phyloP scores from a whole-genome alignment of 2,888 invertebrate genomes.

The Polydesmus complanatus region DNA sequence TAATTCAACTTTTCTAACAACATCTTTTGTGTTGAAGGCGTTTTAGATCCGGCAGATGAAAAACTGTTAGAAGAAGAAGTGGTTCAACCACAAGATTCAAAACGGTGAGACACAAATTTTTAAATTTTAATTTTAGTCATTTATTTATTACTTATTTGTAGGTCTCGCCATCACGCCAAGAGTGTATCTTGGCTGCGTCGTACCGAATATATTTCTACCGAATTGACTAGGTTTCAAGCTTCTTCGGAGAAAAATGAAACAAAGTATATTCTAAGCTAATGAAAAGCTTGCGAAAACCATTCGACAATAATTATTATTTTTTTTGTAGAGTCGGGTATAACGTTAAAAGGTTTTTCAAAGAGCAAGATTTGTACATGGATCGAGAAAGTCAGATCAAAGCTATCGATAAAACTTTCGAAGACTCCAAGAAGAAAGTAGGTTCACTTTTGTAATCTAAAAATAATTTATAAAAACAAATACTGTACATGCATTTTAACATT shows the following conservation, averaged over 20 bases:
- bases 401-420: slow-evolving; percentile 92
- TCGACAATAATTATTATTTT: slow-evolving; percentile 9
- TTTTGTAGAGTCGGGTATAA: slow-evolving; percentile 69
- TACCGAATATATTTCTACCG: slow-evolving; percentile 98
- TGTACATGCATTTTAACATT: not conserved
- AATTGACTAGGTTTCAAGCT: slow-evolving; percentile 93
- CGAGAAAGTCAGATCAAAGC: slow-evolving; percentile 92
- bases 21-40: slow-evolving; percentile 19
- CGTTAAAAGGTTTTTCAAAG: slow-evolving; percentile 77
- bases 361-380: slow-evolving; percentile 89
- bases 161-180: slow-evolving; percentile 85
- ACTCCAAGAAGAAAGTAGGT: slow-evolving; percentile 56
- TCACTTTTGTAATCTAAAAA: not conserved
- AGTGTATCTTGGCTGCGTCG: slow-evolving; percentile 96
- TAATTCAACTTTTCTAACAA: not conserved
- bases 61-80: slow-evolving; percentile 90
- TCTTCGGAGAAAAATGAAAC: slow-evolving; percentile 96
- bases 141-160: slow-evolving; percentile 21
- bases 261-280: slow-evolving; percentile 41
- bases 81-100: slow-evolving; percentile 70
- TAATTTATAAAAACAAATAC: not conserved
- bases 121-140: not conserved
- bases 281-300: not conserved
- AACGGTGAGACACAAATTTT: slow-evolving; percentile 37
- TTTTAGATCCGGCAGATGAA: slow-evolving; percentile 80